Conservation (phyloP, 2,113 vertebrate species). For the Peucedramus taeniatus region DNA sequence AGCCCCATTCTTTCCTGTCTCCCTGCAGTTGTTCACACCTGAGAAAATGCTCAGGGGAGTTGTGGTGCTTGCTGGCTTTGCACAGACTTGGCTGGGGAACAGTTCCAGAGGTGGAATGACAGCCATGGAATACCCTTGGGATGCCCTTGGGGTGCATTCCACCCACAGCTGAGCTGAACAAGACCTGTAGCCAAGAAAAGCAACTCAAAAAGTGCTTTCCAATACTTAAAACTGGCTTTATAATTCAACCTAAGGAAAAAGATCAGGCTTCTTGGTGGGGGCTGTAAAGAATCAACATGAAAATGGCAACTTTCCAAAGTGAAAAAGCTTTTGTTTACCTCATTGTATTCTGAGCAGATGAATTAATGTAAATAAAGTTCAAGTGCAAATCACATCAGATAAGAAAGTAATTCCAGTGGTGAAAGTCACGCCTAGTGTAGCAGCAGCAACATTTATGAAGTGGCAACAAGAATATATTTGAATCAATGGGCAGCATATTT, state of each 20-base stretch:
- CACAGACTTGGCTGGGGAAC: fast-evolving
- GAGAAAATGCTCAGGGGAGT: not conserved
- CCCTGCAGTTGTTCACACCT: not conserved
- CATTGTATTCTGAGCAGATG: not conserved
- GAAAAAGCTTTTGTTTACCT: not conserved
- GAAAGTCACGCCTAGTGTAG: not conserved
- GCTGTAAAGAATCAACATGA: not conserved
- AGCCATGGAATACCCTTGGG: not conserved
- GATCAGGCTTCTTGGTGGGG: not conserved
- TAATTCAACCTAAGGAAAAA: not conserved
- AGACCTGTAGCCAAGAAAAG: not conserved
- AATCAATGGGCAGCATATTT: not conserved
- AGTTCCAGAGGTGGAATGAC: not conserved
- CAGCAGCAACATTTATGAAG: not conserved
- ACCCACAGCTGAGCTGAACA: not conserved
- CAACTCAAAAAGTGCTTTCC: not conserved
- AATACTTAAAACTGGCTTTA: not conserved
- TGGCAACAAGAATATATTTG: not conserved
- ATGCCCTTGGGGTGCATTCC: not conserved
- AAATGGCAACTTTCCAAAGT: not conserved
- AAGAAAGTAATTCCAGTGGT: not conserved
- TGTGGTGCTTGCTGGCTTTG: not conserved
- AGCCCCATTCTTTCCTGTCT: not conserved
- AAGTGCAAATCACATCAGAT: not conserved
- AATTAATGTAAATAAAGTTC: not conserved